These are phyloP conservation scores for Phrynosoma blainvillii DNA, from an alignment of 2,113 vertebrate genomes.

Conservation along the genomic window DNA sequence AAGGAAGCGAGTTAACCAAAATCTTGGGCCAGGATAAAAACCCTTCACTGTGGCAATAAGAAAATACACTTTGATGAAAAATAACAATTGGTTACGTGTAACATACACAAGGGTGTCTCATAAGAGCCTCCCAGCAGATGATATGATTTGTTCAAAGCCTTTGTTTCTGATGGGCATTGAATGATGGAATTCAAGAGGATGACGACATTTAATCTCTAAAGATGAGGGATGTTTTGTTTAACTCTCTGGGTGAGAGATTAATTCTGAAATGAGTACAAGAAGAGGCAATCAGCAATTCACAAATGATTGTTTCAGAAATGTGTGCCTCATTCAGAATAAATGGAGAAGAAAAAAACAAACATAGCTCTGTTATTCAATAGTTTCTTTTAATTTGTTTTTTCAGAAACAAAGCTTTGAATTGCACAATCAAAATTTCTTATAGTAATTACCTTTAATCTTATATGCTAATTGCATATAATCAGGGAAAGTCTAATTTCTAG, in stretches of 20 bases:
- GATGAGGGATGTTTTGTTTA: conserved; percentile 61
- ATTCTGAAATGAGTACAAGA: conserved; percentile 54
- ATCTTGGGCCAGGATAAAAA: conserved; percentile 6
- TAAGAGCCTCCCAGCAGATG: conserved; percentile 53
- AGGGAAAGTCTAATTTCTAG: neutral
- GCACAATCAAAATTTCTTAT: neutral
- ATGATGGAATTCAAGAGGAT: conserved; percentile 56
- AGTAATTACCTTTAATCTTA: neutral
- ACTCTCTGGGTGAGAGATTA: conserved; percentile 48
- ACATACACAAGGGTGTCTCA: conserved; percentile 50
- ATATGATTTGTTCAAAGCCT: conserved; percentile 63
- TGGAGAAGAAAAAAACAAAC: neutral
- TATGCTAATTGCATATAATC: neutral
- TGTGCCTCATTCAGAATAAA: conserved; percentile 32
- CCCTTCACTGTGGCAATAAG: conserved; percentile 44
- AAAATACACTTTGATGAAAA: conserved; percentile 58
- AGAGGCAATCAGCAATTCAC: conserved; percentile 41
- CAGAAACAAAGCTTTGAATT: neutral
- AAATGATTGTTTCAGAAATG: conserved; percentile 18
- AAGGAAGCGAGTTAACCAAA: too few species aligned
- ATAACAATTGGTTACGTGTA: conserved; percentile 55
- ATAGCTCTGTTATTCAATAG: neutral
- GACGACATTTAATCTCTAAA: conserved; percentile 58
- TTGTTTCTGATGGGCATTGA: conserved; percentile 66
- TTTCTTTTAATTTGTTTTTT: neutral